phyloP scores from a whole-genome alignment of 2,113 vertebrate genomes.

The Tretioscincus oriximinensis region DNA sequence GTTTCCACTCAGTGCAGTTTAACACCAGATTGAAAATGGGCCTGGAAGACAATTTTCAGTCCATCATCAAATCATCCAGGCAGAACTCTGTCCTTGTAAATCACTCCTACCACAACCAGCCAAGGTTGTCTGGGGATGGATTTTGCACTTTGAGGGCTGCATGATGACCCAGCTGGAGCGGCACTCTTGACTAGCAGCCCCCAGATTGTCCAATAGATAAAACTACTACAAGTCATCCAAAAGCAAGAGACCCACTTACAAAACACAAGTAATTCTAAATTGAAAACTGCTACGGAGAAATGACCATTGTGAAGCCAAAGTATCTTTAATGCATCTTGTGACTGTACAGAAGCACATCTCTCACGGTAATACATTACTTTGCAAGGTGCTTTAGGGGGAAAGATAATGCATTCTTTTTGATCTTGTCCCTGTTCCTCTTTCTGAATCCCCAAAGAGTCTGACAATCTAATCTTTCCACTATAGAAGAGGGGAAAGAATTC shows the following conservation, averaged over 20 bases:
- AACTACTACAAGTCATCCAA: background rate
- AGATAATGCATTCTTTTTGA: conserved; percentile 21
- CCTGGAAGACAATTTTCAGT: too few relatives aligned
- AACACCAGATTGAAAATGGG: too few relatives aligned
- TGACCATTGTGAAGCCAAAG: background rate
- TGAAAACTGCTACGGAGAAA: fast-evolving
- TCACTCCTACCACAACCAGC: too few relatives aligned
- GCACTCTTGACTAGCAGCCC: too few relatives aligned
- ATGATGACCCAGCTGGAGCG: too few relatives aligned
- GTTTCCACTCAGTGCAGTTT: too few relatives aligned
- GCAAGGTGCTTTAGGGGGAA: background rate
- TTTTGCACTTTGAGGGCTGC: too few relatives aligned
- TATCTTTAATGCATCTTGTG: background rate
- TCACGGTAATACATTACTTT: background rate
- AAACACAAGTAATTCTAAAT: conserved; percentile 13
- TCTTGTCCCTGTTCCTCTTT: background rate
- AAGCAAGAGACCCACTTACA: conserved; percentile 12
- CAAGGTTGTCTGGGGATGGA: too few relatives aligned
- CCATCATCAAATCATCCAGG: too few relatives aligned
- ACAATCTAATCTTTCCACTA: background rate
- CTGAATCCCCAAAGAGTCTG: conserved; percentile 22
- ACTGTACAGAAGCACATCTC: background rate
- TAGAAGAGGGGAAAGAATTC: background rate
- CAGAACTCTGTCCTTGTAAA: too few relatives aligned
- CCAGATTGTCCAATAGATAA: too few relatives aligned